Evolutionary conservation across 1,140 invertebrate genomes (phyloP), one percentile per base, ranked within the genome.

Genomic region (Centruroides sculpturatus): DNA sequence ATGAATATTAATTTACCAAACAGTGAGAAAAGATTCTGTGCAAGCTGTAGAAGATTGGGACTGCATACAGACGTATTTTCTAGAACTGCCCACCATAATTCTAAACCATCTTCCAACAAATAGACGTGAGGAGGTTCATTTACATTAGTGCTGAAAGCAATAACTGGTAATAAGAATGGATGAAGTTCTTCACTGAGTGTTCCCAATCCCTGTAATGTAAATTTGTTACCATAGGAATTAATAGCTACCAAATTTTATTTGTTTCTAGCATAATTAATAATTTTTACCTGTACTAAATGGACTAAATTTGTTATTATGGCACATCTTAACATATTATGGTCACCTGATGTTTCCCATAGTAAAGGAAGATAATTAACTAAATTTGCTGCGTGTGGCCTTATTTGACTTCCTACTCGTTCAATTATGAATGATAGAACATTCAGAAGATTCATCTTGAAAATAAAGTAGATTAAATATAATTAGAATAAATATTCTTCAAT

Each of bases 281-380:
- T 49, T 55, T n/a, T 70, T 71, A 85, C 85, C 78, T 84, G 82
- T 51, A 87, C 84, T 57, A 92, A 77, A 72, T 89, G 83, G 61
- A 86, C 84, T 23, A 92, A 78, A 12, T 89, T 87, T 5, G 89
- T 85, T 9, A 97, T 83, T 66, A 95, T 92, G 54, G 91, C 87
- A 74, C 90, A 93, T 41, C 90, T 78, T 59, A 97, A 75, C 86
- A 96, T 90, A 72, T 92, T 86, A 70, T 94, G 89, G 57, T 86
- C 81, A 50, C 83, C 82, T 8, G 89, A 88, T 73, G 91, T 86
- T 53, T 85, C 78, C 92, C 92, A 96, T 57, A 96, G 73, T 63
- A 83, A 71, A 5, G 92, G 89, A 64, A 98, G 76, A 74, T 92
- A 95, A 56, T 83, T 79, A 60, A 87, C 81, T 34, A 98, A 77